Base-by-base conservation (phyloP, 2,113 vertebrate species). In the Sminthopsis crassicaudata region DNA sequence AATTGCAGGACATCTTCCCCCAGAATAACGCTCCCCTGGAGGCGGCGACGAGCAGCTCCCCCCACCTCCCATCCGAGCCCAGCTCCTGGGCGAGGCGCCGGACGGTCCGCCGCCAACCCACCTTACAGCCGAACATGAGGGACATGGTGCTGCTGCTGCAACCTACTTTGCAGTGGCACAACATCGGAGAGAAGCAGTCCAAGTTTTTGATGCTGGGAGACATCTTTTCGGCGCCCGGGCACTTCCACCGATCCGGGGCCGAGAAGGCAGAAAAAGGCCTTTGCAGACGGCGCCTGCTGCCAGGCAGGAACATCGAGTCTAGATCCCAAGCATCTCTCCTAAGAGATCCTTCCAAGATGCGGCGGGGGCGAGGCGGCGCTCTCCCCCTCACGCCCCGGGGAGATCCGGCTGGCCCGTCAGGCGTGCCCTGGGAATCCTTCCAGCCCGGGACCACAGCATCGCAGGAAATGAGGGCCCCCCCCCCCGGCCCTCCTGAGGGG, bases 71-170 rank as follows among this genome's bases (percentile, higher is more conserved):
- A 97, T 91, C 91, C 95, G 96, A 98, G 50, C 50, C 9, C 50
- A 6, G 50, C 50, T 51, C 8, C 50, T 6, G 50, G 50, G 9
- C 50, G 10, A 48, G 48, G 48, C 48, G 6, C 48, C n/a, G n/a
- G n/a, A n/a, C n/a, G n/a, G n/a, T 7, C 5, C 48, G 6, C 48
- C 96, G 95, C 95, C 97, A 98, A 99, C 98, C 98, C 98, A 99
- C 99, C 99, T 99, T 99, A 98, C 98, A 99, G 98, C 99, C 99
- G 98, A 99, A 99, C 99, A 99, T 99, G 98, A 99, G 99, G 53
- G 99, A 99, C 98, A 99, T 96, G 97, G 99, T 98, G 98, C 98
- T 99, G 98, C 98, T 99, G 98, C 98, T 99, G 97, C 99, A 99
- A 48, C 99, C 99, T 98, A 99, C 98, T 98, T 99, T 99, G 99